Evolutionary conservation across 1,140 invertebrate genomes (phyloP), one percentile per base, ranked within the genome.

Genomic region (Octopus bimaculoides): DNA sequence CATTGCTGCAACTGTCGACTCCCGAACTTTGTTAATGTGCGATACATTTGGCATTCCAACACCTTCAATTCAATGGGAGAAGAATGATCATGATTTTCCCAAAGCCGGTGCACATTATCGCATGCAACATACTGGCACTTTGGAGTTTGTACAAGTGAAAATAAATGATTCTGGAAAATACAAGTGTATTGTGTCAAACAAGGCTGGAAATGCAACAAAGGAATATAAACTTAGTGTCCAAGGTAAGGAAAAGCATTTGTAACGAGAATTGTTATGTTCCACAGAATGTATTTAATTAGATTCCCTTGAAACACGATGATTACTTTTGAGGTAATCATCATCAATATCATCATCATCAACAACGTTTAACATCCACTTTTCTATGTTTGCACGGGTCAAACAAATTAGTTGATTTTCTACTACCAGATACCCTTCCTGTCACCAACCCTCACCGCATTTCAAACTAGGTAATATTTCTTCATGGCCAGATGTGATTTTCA

Each of bases 161-260:
- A 75, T 86, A 8, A 85, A 89, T 52, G 88, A 92, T 81, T 82
- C 88, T 55, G 92, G 91, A 12, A 86, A 81, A 0, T 92, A 92
- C 82, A 85, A 84, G 6, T 92, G 92, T 93, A 83, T 90, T 79
- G 95, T 95, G 54, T 94, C 94, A 81, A 93, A 88, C 77, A 80
- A 84, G 53, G 89, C 88, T 69, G 89, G 89, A 5, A 86, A 81
- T 56, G 85, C 78, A 0, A 81, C 82, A 4, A 80, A 84, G 10
- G 77, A 81, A 9, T 84, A 89, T 6, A 81, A 78, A 52, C 82
- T 90, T 3, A 82, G 81, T 82, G 88, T 90, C 20, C 86, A 88
- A 83, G 87, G 89, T 90, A 82, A 82, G 78, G 6, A 54, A 17
- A 54, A 66, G 53, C 55, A 5, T 53, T 56, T 52, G n/a, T 66